These are phyloP conservation scores for Haplochromis burtoni DNA, from an alignment of 2,113 vertebrate species.

Conservation along the genomic window DNA sequence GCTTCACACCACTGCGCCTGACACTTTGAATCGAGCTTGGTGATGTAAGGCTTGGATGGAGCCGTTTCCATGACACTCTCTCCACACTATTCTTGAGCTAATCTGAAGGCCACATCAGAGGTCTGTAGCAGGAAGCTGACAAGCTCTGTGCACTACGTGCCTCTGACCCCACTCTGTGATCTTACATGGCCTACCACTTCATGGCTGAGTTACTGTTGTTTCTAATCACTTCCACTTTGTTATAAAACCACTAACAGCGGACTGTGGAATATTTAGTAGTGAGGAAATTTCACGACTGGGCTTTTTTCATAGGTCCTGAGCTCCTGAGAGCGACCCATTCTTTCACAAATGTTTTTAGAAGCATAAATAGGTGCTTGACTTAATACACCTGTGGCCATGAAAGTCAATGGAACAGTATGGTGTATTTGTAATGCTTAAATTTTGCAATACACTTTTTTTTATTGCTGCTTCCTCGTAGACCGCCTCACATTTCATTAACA, in stretches of 20 bases:
- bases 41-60: neutral
- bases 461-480: neutral
- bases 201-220: neutral
- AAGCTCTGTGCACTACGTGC: neutral
- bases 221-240: neutral
- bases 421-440: neutral
- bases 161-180: neutral
- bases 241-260: neutral
- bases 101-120: neutral
- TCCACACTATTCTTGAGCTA: neutral
- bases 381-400: neutral
- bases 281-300: neutral
- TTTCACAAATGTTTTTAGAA: neutral
- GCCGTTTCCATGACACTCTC: neutral
- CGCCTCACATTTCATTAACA: neutral
- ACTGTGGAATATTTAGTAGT: neutral
- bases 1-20: neutral
- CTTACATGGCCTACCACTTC: neutral
- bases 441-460: neutral
- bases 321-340: neutral
- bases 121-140: neutral
- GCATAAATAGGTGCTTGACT: neutral
- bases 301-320: neutral
- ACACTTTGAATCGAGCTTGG: neutral
- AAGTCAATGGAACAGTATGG: neutral